Evolutionary conservation across 2,888 invertebrate genomes (phyloP).

Genomic region (Onchidella celtica): DNA sequence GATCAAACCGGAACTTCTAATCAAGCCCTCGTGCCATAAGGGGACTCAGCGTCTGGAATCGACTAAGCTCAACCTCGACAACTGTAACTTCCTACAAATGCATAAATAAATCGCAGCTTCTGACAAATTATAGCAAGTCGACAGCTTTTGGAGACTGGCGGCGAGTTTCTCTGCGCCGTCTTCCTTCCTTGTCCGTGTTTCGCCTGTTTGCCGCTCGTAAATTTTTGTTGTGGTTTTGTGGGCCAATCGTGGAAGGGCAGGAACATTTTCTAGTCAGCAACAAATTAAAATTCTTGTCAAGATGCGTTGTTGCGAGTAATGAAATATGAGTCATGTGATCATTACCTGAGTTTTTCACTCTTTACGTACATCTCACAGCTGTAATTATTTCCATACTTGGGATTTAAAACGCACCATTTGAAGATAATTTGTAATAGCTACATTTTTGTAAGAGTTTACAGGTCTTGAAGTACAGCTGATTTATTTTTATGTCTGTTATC

Average conservation of each 20-base stretch:
- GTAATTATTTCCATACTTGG: too few species aligned
- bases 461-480: too few species aligned
- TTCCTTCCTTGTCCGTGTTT: not conserved
- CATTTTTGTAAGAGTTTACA: too few species aligned
- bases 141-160: not conserved
- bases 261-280: not conserved
- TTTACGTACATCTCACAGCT: not conserved
- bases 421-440: too few species aligned
- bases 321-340: not conserved
- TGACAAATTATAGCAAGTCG: conserved; percentile 19
- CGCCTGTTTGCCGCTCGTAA: not conserved
- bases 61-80: too few species aligned
- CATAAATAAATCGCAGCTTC: not conserved
- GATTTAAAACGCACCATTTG: too few species aligned
- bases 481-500: too few species aligned
- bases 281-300: conserved; percentile 26
- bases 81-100: not conserved
- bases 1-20: too few species aligned
- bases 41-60: too few species aligned
- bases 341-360: not conserved
- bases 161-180: not conserved
- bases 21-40: too few species aligned
- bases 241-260: not conserved
- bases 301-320: not conserved
- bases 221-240: conserved; percentile 6